Conservation (phyloP, 2,797 vertebrate species). For the Limnodromus scolopaceus region DNA sequence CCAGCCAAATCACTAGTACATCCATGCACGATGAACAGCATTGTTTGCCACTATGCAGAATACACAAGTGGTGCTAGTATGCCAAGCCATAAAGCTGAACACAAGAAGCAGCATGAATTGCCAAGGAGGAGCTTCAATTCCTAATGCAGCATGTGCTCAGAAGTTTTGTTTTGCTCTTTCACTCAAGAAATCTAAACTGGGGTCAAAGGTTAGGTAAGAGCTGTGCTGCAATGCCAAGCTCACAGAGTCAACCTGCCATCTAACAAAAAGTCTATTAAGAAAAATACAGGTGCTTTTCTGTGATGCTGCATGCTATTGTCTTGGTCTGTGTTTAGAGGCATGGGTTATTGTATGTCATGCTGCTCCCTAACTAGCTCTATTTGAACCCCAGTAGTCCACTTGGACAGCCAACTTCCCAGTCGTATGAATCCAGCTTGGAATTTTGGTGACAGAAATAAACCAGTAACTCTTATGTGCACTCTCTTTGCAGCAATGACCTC, state of each 20-base stretch:
- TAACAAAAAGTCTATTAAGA: background rate
- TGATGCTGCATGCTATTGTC: background rate
- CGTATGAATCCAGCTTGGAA: background rate
- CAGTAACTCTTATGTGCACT: background rate
- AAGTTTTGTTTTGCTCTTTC: background rate
- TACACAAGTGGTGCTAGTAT: background rate
- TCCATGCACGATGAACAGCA: background rate
- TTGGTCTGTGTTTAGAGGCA: background rate
- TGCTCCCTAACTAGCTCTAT: background rate
- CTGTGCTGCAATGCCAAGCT: background rate
- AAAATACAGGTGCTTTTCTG: fast-evolving
- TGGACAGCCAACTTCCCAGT: background rate
- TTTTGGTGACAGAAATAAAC: background rate
- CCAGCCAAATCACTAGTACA: background rate
- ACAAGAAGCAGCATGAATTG: background rate
- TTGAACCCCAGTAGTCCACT: background rate
- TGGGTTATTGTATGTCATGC: fast-evolving
- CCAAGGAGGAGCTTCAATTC: background rate
- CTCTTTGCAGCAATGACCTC: background rate
- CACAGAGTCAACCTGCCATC: background rate
- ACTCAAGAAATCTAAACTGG: background rate
- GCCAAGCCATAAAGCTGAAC: background rate
- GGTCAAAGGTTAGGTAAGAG: background rate
- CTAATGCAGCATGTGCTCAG: background rate
- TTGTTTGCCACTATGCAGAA: background rate